These are phyloP conservation scores for Coptodon bakossiorum DNA, from an alignment of 2,113 vertebrate species.

Conservation along the genomic window DNA sequence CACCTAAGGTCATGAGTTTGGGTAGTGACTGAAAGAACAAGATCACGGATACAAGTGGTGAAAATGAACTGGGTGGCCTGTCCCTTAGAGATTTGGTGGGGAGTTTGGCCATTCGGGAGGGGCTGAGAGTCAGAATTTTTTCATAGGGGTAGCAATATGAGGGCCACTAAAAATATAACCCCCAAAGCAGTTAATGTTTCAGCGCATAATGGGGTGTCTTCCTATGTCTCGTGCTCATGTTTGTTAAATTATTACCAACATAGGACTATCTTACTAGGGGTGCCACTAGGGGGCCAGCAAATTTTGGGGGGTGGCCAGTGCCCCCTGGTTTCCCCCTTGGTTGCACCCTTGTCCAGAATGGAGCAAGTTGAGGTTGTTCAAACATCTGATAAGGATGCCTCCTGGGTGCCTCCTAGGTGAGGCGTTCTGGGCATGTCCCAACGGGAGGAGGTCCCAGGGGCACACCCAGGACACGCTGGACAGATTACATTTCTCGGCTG, in stretches of 20 bases:
- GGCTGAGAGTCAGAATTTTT: background rate
- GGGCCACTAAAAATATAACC: background rate
- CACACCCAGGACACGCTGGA: background rate
- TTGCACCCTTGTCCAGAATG: background rate
- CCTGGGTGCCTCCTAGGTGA: background rate
- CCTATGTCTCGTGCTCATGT: background rate
- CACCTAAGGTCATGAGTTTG: background rate
- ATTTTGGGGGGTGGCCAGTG: background rate
- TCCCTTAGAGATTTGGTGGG: background rate
- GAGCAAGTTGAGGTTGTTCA: background rate
- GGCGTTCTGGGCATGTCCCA: background rate
- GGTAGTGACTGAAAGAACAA: background rate
- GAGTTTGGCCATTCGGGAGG: background rate
- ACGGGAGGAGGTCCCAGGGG: accelerated
- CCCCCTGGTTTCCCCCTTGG: background rate
- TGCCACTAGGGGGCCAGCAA: background rate
- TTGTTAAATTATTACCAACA: background rate
- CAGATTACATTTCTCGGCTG: background rate
- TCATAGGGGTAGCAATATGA: background rate
- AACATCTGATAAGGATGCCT: background rate
- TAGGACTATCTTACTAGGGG: background rate
- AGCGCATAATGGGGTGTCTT: background rate
- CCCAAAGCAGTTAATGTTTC: background rate
- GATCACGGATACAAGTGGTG: accelerated
- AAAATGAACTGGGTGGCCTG: background rate